phyloP scores from a whole-genome alignment of 1,140 invertebrate genomes.

The Papilio glaucus region DNA sequence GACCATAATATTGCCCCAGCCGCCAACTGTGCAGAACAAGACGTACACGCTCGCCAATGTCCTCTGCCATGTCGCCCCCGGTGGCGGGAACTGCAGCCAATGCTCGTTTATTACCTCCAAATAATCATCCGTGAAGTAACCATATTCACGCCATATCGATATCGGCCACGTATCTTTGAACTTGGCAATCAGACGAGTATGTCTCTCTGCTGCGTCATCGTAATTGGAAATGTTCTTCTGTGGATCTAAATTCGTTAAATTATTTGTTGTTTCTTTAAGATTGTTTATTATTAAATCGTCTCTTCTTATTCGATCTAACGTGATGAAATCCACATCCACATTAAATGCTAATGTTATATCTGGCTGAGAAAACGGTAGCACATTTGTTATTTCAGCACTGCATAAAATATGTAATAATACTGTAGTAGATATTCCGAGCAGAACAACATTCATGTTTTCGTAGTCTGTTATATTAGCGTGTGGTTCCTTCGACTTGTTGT shows the following conservation, averaged over 20 bases:
- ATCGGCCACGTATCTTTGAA: slow-evolving; percentile 82
- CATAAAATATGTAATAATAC: slow-evolving; percentile 54
- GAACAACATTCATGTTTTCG: slow-evolving; percentile 57
- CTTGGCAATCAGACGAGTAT: slow-evolving; percentile 51
- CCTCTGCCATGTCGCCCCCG: slow-evolving; percentile 81
- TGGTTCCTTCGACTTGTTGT: slow-evolving; percentile 50
- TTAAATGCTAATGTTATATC: slow-evolving; percentile 18
- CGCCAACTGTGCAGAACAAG: slow-evolving; percentile 85
- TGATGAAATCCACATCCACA: slow-evolving; percentile 3
- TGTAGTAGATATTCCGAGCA: slow-evolving; percentile 50
- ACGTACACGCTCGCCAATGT: slow-evolving; percentile 84
- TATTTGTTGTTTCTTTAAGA: slow-evolving; percentile 29
- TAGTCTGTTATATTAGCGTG: slow-evolving; percentile 49
- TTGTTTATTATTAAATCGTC: neutral
- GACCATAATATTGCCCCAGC: slow-evolving; percentile 86
- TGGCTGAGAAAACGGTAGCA: slow-evolving; percentile 35
- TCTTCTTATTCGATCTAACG: slow-evolving; percentile 20
- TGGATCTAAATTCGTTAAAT: slow-evolving; percentile 37
- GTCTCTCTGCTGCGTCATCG: slow-evolving; percentile 42
- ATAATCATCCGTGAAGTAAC: slow-evolving; percentile 84
- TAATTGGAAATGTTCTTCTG: slow-evolving; percentile 47
- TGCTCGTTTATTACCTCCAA: slow-evolving; percentile 86
- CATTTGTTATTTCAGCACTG: slow-evolving; percentile 44
- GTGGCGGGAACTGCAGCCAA: slow-evolving; percentile 87
- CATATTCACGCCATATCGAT: slow-evolving; percentile 76